Percentiles rank a stretch among this genome's conserved stretches.
phyloP scores from a whole-genome alignment of 2,113 vertebrate genomes.

The Oncorhynchus gorbuscha region DNA sequence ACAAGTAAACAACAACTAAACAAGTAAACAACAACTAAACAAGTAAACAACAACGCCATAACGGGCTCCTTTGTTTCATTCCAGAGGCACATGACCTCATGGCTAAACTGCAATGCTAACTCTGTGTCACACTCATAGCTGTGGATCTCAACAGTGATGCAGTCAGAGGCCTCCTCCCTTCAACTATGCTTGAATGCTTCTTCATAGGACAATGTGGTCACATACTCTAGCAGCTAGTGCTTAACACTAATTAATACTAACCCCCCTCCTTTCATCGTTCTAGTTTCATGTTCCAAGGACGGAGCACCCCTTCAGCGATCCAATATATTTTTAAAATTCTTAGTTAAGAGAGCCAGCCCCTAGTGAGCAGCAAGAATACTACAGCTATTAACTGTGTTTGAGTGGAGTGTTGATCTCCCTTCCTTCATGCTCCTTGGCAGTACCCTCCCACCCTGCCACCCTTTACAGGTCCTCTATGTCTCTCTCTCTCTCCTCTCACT shows the following conservation, averaged over 20 bases:
- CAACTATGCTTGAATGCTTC: background rate
- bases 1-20: background rate
- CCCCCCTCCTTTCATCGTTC: no score
- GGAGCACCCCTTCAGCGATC: no score
- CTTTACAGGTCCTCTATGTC: background rate
- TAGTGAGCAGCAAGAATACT: no score
- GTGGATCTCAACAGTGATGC: background rate
- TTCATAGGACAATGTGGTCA: background rate
- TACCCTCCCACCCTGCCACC: no score
- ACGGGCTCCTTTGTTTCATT: background rate
- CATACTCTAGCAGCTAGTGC: background rate
- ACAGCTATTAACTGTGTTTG: no score
- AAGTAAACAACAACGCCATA: background rate
- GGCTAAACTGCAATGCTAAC: background rate
- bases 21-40: background rate
- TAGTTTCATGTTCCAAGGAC: no score
- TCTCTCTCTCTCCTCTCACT: slow-evolving; percentile 23
- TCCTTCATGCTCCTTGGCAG: no score
- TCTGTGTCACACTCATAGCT: background rate
- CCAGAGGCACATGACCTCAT: background rate
- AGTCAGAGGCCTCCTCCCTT: background rate
- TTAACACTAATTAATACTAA: no score
- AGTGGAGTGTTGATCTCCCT: no score
- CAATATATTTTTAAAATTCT: no score
- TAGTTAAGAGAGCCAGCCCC: no score